Evolutionary conservation across 2,113 vertebrate genomes (phyloP).

Genomic region (Ciconia boyciana): DNA sequence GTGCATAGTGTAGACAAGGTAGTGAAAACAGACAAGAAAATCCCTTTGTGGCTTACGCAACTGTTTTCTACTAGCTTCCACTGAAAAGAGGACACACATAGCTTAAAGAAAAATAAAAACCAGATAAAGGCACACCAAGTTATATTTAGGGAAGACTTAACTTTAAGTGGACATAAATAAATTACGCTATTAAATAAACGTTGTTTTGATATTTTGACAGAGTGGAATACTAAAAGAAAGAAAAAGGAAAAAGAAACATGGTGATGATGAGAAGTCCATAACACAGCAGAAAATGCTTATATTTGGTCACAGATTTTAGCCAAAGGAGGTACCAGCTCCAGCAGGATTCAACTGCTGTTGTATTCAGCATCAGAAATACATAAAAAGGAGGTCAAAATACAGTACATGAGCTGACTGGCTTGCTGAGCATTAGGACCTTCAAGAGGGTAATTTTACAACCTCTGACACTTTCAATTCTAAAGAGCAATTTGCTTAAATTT

Average conservation of each 20-base stretch:
- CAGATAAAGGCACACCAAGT: not conserved
- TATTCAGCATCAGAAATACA: not conserved
- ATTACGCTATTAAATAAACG: not conserved
- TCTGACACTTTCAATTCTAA: not conserved
- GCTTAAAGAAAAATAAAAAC: not conserved
- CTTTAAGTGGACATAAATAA: not conserved
- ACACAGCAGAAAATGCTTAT: not conserved
- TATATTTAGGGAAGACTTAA: not conserved
- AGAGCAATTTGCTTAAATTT: not conserved
- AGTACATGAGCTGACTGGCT: not conserved
- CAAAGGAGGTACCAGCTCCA: not conserved
- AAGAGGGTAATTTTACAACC: not conserved
- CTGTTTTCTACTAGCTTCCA: not conserved
- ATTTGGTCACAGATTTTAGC: not conserved
- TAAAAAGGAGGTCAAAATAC: not conserved
- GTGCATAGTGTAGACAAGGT: not conserved
- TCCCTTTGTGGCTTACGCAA: not conserved
- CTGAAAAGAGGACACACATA: not conserved
- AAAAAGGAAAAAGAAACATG: not conserved
- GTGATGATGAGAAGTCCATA: not conserved
- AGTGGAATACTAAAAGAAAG: not conserved
- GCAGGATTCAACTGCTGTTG: not conserved
- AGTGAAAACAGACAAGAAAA: not conserved
- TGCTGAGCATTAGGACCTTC: not conserved
- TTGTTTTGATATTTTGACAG: not conserved